phyloP scores from a whole-genome alignment of 2,888 invertebrate species.

The Timandra comae region DNA sequence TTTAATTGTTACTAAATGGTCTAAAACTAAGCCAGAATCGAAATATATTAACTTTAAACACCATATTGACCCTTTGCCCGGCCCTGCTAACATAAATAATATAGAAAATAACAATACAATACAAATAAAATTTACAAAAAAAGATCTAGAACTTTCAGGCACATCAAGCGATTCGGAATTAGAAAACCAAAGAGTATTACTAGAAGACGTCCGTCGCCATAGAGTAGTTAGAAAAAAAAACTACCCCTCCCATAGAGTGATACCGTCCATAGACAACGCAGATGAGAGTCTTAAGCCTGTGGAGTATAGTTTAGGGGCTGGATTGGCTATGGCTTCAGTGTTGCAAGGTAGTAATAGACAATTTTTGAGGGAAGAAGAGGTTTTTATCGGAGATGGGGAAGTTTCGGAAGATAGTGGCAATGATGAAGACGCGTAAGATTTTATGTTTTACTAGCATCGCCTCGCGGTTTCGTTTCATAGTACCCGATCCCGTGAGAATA shows the following conservation, averaged over 20 bases:
- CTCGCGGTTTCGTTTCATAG: no score
- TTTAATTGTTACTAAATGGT: no score
- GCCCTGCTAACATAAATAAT: no score
- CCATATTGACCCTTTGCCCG: no score
- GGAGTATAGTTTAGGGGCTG: slow-evolving; percentile 67
- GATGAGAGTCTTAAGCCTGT: slow-evolving; percentile 64
- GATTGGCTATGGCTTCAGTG: slow-evolving; percentile 68
- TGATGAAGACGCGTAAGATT: slow-evolving; percentile 55
- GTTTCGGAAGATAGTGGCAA: slow-evolving; percentile 69
- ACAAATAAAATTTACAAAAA: slow-evolving; percentile 41
- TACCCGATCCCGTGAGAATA: no score
- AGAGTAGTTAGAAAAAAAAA: slow-evolving; percentile 54
- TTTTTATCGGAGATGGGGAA: slow-evolving; percentile 65
- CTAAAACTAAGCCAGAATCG: slow-evolving; percentile 22
- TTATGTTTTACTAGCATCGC: no score
- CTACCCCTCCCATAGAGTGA: slow-evolving; percentile 27
- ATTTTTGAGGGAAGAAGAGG: slow-evolving; percentile 51
- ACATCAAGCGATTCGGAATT: slow-evolving; percentile 52
- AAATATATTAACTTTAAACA: no score
- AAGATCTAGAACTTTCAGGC: slow-evolving; percentile 47
- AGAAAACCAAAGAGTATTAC: slow-evolving; percentile 32
- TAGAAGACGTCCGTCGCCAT: slow-evolving; percentile 52
- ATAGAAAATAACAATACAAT: no score
- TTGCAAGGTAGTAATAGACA: slow-evolving; percentile 46
- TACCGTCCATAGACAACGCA: slow-evolving; percentile 33